These are phyloP conservation scores for Sebastes wilsoni DNA, from an alignment of 2,797 vertebrate genomes.

Conservation along the genomic window DNA sequence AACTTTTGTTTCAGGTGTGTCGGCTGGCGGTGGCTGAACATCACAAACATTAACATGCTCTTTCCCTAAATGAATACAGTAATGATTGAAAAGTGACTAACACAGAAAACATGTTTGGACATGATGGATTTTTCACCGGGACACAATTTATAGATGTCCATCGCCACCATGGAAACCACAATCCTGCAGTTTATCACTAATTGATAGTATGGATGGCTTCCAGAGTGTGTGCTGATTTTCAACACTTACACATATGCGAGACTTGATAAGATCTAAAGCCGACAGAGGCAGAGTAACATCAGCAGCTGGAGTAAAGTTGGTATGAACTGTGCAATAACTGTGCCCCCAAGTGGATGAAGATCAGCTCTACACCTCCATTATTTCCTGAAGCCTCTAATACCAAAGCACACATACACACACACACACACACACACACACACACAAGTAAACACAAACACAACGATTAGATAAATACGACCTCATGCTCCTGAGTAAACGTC, in stretches of 20 bases:
- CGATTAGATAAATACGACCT: not conserved
- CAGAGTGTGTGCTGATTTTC: not conserved
- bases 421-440: not conserved
- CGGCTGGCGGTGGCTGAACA: not conserved
- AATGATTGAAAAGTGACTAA: not conserved
- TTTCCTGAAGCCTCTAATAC: not conserved
- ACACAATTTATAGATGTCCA: no score
- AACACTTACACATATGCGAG: not conserved
- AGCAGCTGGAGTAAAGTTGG: not conserved
- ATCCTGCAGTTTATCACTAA: not conserved
- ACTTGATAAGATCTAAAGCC: not conserved
- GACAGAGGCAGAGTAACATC: not conserved
- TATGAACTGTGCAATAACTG: conserved; percentile 51
- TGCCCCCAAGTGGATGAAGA: conserved; percentile 62
- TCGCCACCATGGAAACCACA: not conserved
- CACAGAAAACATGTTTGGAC: not conserved
- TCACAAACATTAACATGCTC: not conserved
- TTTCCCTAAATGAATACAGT: not conserved
- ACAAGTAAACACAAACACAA: not conserved
- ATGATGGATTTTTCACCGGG: no score
- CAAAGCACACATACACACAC: not conserved
- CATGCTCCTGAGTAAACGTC: not conserved
- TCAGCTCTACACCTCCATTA: not conserved
- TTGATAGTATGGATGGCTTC: not conserved
- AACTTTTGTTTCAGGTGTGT: conserved; percentile 32